phyloP scores from a whole-genome alignment of 2,888 invertebrate species.

The Mythimna albipuncta region DNA sequence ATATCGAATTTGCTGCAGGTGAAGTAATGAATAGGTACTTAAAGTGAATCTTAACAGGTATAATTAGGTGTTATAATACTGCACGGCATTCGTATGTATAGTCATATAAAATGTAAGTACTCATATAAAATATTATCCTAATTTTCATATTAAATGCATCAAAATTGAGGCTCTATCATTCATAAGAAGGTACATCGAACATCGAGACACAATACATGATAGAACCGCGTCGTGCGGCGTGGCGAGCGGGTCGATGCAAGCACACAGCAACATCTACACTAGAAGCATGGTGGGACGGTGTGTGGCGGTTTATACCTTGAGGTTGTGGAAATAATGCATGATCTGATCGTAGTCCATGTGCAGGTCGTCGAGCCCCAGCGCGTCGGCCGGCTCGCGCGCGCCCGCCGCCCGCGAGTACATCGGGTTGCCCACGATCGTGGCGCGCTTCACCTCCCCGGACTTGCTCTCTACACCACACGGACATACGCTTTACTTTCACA shows the following conservation, averaged over 20 bases:
- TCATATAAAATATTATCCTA: slow-evolving; percentile 87
- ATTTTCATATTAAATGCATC: slow-evolving; percentile 85
- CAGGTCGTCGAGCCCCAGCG: slow-evolving; percentile 95
- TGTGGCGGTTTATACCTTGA: slow-evolving; percentile 94
- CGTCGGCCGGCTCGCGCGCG: slow-evolving; percentile 82
- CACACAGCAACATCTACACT: slow-evolving; percentile 87
- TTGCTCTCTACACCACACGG: slow-evolving; percentile 73
- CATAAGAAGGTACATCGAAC: slow-evolving; percentile 86
- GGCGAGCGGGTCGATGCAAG: slow-evolving; percentile 77
- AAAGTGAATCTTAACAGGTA: slow-evolving; percentile 76
- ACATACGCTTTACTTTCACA: slow-evolving; percentile 6
- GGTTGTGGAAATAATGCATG: slow-evolving; percentile 99
- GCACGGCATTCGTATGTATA: slow-evolving; percentile 83
- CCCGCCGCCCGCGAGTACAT: slow-evolving; percentile 94
- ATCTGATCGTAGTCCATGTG: slow-evolving; percentile 99
- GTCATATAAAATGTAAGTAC: slow-evolving; percentile 85
- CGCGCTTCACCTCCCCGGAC: slow-evolving; percentile 94
- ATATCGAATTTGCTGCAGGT: slow-evolving; percentile 74
- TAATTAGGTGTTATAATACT: slow-evolving; percentile 82
- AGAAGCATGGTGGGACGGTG: slow-evolving; percentile 86
- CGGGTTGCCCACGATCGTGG: slow-evolving; percentile 96
- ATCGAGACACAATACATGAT: slow-evolving; percentile 78
- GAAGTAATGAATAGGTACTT: slow-evolving; percentile 71
- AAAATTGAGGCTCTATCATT: slow-evolving; percentile 87
- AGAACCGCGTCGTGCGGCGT: slow-evolving; percentile 68